Evolutionary conservation across 2,797 vertebrate genomes (phyloP), one percentile per base, ranked within the genome.

Genomic region (Crossoptilon crossoptilon): DNA sequence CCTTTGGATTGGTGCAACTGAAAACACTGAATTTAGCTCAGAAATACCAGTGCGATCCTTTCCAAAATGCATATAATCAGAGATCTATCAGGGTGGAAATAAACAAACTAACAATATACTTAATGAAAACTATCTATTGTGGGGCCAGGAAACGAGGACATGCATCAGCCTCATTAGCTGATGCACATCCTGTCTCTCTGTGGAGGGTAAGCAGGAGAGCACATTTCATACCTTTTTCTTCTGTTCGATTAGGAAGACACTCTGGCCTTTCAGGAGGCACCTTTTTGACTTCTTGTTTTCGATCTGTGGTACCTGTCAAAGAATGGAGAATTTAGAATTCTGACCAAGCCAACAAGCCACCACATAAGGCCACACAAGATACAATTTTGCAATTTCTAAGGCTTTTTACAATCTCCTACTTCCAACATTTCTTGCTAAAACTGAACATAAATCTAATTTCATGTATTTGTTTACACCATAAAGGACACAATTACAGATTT

Each of bases 201-300:
- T 74, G 63, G 88, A 84, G 35, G 88, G 41, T 11, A 82, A 72
- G 33, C 18, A 83, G 84, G 90, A 95, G 93, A 85, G 49, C 74
- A 94, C 70, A 96, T 93, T 94, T 95, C 96, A 95, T 98, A 99
- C 99, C 99, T 99, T 98, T 99, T 44, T 99, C 99, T 95, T 98
- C 98, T 96, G 98, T 98, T 97, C 98, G 97, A 87, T 98, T 98
- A 29, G 99, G 99, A 91, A 99, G 98, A 55, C 98, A 98, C 89
- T 99, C 99, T 22, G 99, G 99, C 39, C 99, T 98, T 97, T 99
- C 99, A 26, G 99, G 99, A 90, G 99, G 99, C 95, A 98, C 98
- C 97, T 98, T 99, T 98, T 97, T 99, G 87, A 97, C 96, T 94
- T 99, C 99, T 37, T 98, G 96, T 97, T 98, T 99, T 98, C 98